Evolutionary conservation across 2,797 vertebrate genomes (phyloP), one percentile per base, ranked within the genome.

Genomic region (Eulemur mongoz): DNA sequence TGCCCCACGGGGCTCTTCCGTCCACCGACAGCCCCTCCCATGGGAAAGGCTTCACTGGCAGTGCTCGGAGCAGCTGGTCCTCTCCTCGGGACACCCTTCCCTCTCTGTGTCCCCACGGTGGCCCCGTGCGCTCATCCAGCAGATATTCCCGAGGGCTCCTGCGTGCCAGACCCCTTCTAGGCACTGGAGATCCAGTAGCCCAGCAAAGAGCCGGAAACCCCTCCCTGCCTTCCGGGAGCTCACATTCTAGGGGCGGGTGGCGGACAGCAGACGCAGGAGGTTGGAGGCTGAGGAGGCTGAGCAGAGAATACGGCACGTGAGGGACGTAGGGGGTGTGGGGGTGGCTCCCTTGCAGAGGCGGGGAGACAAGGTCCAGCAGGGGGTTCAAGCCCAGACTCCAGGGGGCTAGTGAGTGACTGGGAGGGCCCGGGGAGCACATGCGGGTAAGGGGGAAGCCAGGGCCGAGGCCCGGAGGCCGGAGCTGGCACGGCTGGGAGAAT

Each of bases 361-460:
- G 48, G 30, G 70, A 79, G 54, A 12, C 0, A 13, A 70, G 78
- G 43, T n/a, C 72, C 35, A 10, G 8, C 59, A 57, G 54, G 22
- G n/a, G 23, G 15, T 30, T 27, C 7, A 5, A n/a, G 40, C 38
- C 50, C 32, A 85, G n/a, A 38, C 15, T 15, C 2, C 5, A 80
- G 38, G 63, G 69, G 25, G 70, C 1, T 0, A 1, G 25, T 1
- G 23, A n/a, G 38, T 11, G 1, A n/a, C 13, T 22, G 0, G 32
- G 67, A 76, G 72, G 8, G 5, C 5, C 4, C 32, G 32, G 70
- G 70, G 25, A n/a, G 45, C 14, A 30, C 38, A 7, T 2, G 0
- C 3, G 35, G 30, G 1, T 12, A 20, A 50, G 25, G 50, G 4
- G 6, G 38, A 23, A 23, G 4, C 0, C 23, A 81, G 38, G 10